These are phyloP conservation scores for Odontesthes bonariensis DNA, from an alignment of 2,113 vertebrate species.

Conservation along the genomic window DNA sequence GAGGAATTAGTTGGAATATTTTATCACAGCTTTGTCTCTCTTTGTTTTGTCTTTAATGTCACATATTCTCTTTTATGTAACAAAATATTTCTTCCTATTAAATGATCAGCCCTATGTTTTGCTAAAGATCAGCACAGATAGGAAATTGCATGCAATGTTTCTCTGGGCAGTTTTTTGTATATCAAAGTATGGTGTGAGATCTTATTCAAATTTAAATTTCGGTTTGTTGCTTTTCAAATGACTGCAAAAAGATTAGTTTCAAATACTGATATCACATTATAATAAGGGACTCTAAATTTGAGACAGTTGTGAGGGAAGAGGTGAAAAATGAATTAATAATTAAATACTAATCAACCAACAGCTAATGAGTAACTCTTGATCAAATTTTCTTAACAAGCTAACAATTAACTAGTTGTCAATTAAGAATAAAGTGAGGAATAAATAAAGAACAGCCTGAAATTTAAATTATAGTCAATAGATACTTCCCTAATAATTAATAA, in stretches of 20 bases:
- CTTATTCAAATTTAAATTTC: slow-evolving; percentile 8
- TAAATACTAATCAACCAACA: not conserved
- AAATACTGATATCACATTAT: not conserved
- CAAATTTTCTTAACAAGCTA: not conserved
- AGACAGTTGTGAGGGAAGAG: too few relatives aligned
- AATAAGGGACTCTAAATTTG: not conserved
- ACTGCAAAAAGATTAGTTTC: not conserved
- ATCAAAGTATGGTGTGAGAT: not conserved
- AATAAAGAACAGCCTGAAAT: not conserved
- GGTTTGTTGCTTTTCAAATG: slow-evolving; percentile 1
- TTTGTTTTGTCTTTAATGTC: slow-evolving; percentile 12
- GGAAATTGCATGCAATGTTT: slow-evolving; percentile 11
- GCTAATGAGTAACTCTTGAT: not conserved
- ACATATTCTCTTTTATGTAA: not conserved
- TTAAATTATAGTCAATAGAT: not conserved
- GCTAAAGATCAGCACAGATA: not conserved
- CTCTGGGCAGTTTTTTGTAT: not conserved
- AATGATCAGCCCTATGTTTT: slow-evolving; percentile 11
- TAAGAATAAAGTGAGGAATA: not conserved
- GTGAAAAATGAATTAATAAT: not conserved
- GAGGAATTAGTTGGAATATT: slow-evolving; percentile 32
- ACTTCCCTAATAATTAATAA: not conserved
- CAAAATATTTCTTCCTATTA: slow-evolving; percentile 7
- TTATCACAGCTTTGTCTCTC: slow-evolving; percentile 6
- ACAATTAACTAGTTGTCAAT: not conserved